A percentile compares a stretch with the other conserved stretches of the same genome.
These are phyloP conservation scores for Odocoileus virginianus DNA, from an alignment of 2,113 vertebrate genomes.

Conservation along the genomic window DNA sequence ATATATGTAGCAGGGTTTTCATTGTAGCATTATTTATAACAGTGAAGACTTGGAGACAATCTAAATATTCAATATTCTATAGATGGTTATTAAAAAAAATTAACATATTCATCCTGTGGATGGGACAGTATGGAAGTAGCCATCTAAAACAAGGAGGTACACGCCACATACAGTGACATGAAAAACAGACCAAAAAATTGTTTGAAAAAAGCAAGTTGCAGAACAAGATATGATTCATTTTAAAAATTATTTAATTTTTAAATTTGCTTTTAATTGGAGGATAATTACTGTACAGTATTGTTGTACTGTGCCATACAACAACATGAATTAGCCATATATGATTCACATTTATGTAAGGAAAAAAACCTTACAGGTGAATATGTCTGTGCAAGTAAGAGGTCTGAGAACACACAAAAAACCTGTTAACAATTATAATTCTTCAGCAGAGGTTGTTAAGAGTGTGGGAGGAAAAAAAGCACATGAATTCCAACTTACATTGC, in stretches of 20 bases:
- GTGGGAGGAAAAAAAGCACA: neutral
- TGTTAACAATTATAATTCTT: neutral
- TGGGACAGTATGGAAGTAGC: neutral
- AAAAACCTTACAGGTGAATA: neutral
- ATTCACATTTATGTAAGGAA: neutral
- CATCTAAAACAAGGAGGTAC: neutral
- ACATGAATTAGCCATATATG: neutral
- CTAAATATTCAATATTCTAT: neutral
- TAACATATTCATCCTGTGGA: neutral
- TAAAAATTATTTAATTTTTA: neutral
- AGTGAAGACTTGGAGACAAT: neutral
- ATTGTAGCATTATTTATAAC: neutral
- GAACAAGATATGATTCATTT: neutral
- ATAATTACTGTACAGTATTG: neutral
- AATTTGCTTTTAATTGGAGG: neutral
- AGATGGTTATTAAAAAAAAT: neutral
- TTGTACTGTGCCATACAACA: neutral
- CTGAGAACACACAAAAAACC: neutral
- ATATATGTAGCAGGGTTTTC: neutral
- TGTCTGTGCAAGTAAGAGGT: neutral
- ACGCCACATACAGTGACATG: neutral
- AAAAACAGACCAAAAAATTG: neutral
- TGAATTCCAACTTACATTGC: neutral
- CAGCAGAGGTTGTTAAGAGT: neutral
- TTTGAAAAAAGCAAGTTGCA: neutral